phyloP scores from a whole-genome alignment of 2,113 vertebrate genomes.

The Ptychochromis oligacanthus region DNA sequence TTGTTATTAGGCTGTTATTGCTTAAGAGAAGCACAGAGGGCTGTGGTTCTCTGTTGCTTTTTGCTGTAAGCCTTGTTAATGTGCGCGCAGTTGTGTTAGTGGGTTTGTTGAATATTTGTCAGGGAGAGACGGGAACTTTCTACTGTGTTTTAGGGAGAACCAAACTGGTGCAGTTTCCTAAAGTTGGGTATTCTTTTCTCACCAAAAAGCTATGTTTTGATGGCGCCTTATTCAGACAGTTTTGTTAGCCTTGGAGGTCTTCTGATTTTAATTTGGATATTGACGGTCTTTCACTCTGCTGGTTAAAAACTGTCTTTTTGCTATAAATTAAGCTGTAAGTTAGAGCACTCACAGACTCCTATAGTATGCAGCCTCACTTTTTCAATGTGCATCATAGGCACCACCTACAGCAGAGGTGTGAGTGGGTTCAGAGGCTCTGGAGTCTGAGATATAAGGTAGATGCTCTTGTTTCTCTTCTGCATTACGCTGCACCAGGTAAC shows the following conservation, averaged over 20 bases:
- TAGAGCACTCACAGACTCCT: conserved; percentile 6
- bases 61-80: conserved; percentile 10
- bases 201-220: neutral
- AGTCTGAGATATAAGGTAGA: conserved; percentile 37
- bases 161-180: neutral
- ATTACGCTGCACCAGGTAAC: conserved; percentile 50
- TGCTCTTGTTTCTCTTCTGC: conserved; percentile 29
- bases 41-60: conserved; percentile 8
- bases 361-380: conserved; percentile 42
- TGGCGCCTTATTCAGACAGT: neutral
- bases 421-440: conserved; percentile 37
- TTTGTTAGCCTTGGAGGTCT: neutral
- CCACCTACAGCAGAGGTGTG: conserved; percentile 58
- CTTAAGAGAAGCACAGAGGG: conserved; percentile 44
- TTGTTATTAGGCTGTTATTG: conserved; percentile 35
- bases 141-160: conserved; percentile 3
- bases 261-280: neutral
- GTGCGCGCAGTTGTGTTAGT: neutral
- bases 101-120: conserved; percentile 55
- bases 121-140: conserved; percentile 39
- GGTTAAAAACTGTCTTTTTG: neutral
- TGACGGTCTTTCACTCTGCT: neutral
- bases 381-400: conserved; percentile 50
- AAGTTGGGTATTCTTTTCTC: conserved; percentile 10
- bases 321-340: no score